Conservation (phyloP, 2,797 vertebrate genomes). For the Sebastes oblongus region DNA sequence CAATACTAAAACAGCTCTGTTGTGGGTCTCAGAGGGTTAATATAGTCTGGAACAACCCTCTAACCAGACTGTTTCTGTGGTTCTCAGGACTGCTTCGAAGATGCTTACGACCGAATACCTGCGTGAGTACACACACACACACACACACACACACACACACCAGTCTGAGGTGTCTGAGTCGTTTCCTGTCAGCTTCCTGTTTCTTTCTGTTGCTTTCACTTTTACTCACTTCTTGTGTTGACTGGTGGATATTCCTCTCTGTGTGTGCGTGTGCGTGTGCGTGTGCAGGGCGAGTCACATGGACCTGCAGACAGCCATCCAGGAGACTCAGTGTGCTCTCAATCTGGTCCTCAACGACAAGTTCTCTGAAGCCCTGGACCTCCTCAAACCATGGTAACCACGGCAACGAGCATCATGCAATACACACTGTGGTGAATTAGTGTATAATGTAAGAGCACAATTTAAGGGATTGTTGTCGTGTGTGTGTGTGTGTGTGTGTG, state of each 20-base stretch:
- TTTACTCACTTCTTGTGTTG: neutral
- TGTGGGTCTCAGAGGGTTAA: too few relatives aligned
- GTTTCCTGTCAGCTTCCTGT: slow-evolving; percentile 9
- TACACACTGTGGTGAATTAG: neutral
- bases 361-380: slow-evolving; percentile 93
- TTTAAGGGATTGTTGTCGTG: neutral
- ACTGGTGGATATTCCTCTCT: neutral
- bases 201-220: neutral
- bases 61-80: slow-evolving; percentile 15
- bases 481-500: neutral
- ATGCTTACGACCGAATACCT: slow-evolving; percentile 73
- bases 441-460: too few relatives aligned
- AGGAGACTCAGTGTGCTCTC: slow-evolving; percentile 90
- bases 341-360: slow-evolving; percentile 94
- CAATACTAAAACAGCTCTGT: too few relatives aligned
- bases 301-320: slow-evolving; percentile 89
- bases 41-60: too few relatives aligned
- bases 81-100: slow-evolving; percentile 74
- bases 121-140: slow-evolving; percentile 60
- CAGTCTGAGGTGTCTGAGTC: neutral
- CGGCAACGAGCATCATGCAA: neutral
- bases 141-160: neutral
- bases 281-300: slow-evolving; percentile 85
- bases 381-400: slow-evolving; percentile 91
- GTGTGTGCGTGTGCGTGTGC: neutral